Percentiles rank a stretch among this genome's conserved stretches.
phyloP scores from a whole-genome alignment of 35 echinoderm and acorn worm species.

The Strongylocentrotus purpuratus region DNA sequence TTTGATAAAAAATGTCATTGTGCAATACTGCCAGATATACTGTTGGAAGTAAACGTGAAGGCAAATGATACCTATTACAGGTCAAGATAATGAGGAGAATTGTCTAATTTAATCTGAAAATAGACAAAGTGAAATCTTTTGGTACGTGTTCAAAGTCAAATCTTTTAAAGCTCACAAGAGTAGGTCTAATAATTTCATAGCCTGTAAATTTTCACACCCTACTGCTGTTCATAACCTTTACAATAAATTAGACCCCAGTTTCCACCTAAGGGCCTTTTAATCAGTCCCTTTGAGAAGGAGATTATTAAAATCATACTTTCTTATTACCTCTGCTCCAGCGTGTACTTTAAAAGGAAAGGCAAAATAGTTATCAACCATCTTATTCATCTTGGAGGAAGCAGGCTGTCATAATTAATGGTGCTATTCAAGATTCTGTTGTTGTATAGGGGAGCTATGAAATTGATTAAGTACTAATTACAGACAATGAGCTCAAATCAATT shows the following conservation, averaged over 20 bases:
- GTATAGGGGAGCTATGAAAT: neutral
- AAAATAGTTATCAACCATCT: neutral
- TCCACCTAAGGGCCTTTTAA: neutral
- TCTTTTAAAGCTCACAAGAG: no score
- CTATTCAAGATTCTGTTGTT: neutral
- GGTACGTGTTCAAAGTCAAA: no score
- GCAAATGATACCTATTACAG: no score
- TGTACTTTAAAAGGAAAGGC: neutral
- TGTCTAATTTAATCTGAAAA: no score
- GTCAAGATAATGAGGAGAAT: no score
- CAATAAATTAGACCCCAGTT: neutral
- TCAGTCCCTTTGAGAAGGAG: neutral
- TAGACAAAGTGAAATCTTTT: no score
- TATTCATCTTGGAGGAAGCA: neutral
- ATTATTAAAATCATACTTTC: neutral
- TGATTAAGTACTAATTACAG: neutral
- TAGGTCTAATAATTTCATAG: no score
- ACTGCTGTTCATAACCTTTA: neutral
- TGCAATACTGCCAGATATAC: no score
- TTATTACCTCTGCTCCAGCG: neutral
- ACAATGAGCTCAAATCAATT: neutral
- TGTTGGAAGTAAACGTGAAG: no score
- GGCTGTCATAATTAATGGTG: neutral
- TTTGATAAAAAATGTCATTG: no score
- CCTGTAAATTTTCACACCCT: no score